Conservation (phyloP, 1,140 invertebrate genomes). For the Ooceraea biroi region DNA sequence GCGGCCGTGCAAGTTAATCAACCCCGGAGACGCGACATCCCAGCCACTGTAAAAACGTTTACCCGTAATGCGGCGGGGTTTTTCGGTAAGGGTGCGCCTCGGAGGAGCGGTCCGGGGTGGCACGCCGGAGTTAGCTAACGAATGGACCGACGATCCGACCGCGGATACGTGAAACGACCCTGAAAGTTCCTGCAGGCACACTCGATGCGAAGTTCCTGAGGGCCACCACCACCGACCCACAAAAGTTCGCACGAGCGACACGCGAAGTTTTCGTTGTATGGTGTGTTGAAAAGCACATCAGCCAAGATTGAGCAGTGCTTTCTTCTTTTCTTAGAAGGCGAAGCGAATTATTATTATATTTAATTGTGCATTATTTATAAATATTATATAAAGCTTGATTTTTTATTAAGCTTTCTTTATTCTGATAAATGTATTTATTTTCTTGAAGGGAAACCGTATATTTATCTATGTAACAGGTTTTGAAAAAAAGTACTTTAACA, state of each 20-base stretch:
- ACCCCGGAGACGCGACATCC: constrained; percentile 31
- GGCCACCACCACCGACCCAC: neutral
- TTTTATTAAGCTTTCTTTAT: too few species aligned
- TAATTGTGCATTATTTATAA: too few species aligned
- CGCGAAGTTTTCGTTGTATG: constrained; percentile 32
- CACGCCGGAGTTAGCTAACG: constrained; percentile 62
- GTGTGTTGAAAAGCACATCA: too few species aligned
- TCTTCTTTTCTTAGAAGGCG: too few species aligned
- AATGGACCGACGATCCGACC: constrained; percentile 58
- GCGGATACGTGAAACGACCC: constrained; percentile 62
- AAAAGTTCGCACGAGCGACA: constrained; percentile 26
- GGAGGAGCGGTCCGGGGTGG: constrained; percentile 17
- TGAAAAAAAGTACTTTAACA: too few species aligned
- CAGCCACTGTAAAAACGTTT: constrained; percentile 46
- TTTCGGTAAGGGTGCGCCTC: constrained; percentile 5
- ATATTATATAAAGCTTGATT: too few species aligned
- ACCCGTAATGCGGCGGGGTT: constrained; percentile 34
- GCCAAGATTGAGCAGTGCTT: too few species aligned
- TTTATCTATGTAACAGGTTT: too few species aligned
- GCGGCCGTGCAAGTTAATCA: constrained; percentile 53
- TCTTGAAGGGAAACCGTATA: too few species aligned
- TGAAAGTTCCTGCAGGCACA: constrained; percentile 66
- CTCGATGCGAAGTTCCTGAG: constrained; percentile 43
- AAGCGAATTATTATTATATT: too few species aligned
- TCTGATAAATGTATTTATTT: too few species aligned